Base-by-base conservation (phyloP, 2,888 invertebrate species). In the Agonopterix subpropinquella region DNA sequence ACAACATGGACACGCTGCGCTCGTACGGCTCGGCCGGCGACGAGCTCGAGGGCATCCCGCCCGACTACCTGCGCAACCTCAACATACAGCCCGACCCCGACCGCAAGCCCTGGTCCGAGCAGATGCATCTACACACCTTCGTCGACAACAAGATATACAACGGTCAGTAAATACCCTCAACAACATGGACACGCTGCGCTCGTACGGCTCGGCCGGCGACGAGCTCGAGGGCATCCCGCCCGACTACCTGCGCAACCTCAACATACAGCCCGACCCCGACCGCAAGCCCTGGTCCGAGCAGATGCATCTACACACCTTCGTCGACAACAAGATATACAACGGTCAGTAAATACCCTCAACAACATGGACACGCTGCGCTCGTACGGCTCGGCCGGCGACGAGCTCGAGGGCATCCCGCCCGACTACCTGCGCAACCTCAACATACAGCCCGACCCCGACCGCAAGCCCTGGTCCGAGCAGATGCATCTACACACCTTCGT, bases 1-100 rank as follows among this genome's bases (percentile, higher is more conserved):
- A 96, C 89, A 96, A 96, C 88, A 91, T 96, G 73, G 98, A 98
- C 85, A 96, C 96, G 49, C 89, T 97, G 65, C 91, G 97, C 62
- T 96, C 96, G 77, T 98, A 98, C 83, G 97, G 97, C 56, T 97
- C 97, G 52, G 97, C 97, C 43, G 96, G 96, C 36, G 98, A 98
- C 83, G 97, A 97, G 76, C 89, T 98, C 48, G 97, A 98, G 83
- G 95, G 93, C 73, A 92, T 95, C 52, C 95, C 95, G 52, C 93
- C 94, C 44, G 95, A 96, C 88, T 96, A 95, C 84, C 89, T 92
- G 48, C 92, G 94, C 62, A 96, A 96, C 80, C 88, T 95, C 49
- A 96, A 95, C 80, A 90, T 94, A 64, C 92, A 91, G 63, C 90
- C 81, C 67, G 28, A 28, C 28, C 91, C n/a, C 35, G 89, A 93